Evolutionary conservation across 2,113 vertebrate species (phyloP), one percentile per base, ranked within the genome.

Genomic region (Candoia aspera): DNA sequence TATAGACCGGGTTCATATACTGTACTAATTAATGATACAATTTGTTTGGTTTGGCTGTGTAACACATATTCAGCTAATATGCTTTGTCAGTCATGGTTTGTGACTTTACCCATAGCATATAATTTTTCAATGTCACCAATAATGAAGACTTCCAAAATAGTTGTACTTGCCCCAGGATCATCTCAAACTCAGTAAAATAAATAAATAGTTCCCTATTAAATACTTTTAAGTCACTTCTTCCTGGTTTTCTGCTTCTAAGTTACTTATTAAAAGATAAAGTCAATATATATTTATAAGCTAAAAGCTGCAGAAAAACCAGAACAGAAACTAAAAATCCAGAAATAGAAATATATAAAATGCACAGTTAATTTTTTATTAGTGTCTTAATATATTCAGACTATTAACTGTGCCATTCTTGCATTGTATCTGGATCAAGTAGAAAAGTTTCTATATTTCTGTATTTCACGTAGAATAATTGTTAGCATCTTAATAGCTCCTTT

Each of bases 131-230:
- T 57, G 4, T 42, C 0, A 12, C 17, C 10, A 17, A 33, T 19
- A 91, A 2, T 11, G 11, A 53, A 86, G n/a, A 42, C 0, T 10
- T 1, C 13, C 8, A 88, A 26, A 33, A 8, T 53, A 3, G 37
- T 94, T 86, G 58, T 58, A 93, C 49, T 86, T 49, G 33, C 60
- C 87, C 2, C 33, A 79, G 73, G 33, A 79, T 79, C 3, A 79
- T 42, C 33, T 42, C 73, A 42, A 79, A 79, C 17, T 2, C 33
- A 73, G n/a, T 79, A 42, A 79, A 79, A 42, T 42, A 79, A 68
- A 68, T 68, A 68, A 42, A 79, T 79, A 79, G 33, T 79, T 79
- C 33, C 73, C 33, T 21, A 42, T 42, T 79, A 79, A 79, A 79
- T 79, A 79, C 8, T 21, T 79, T 79, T 37, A 79, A 73, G 33